Evolutionary conservation across 2,888 invertebrate genomes (phyloP).

Genomic region (Epistrophe grossulariae): DNA sequence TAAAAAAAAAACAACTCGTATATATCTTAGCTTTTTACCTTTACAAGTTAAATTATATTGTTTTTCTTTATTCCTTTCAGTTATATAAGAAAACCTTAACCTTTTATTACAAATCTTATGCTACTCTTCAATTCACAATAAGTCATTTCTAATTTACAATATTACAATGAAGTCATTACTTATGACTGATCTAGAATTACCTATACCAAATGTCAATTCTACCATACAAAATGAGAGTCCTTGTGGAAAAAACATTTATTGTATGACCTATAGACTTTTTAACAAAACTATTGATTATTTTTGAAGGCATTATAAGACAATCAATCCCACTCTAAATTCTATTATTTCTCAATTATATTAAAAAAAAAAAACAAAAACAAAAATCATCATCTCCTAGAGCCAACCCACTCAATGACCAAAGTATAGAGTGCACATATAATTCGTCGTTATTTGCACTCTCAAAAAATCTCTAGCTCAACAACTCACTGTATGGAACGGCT

Average conservation of each 20-base stretch:
- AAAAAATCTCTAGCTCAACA: background rate
- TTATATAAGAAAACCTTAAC: too few species aligned
- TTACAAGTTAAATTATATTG: too few species aligned
- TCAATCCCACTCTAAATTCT: constrained; percentile 26
- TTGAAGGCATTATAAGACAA: background rate
- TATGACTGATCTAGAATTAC: background rate
- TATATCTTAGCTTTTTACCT: too few species aligned
- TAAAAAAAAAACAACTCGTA: too few species aligned
- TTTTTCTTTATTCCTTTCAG: too few species aligned
- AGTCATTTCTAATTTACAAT: background rate
- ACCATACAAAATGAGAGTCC: background rate
- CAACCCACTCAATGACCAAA: constrained; percentile 61
- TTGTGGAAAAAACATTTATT: background rate
- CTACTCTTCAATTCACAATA: background rate
- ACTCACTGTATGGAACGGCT: background rate
- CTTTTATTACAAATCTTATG: too few species aligned
- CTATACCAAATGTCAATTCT: background rate
- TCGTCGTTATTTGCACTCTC: constrained; percentile 45
- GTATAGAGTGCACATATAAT: constrained; percentile 20
- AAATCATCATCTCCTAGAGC: constrained; percentile 41
- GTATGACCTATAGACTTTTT: background rate
- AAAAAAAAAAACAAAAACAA: constrained; percentile 12
- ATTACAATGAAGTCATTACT: background rate
- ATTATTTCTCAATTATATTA: constrained; percentile 5
- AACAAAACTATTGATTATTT: constrained; percentile 2